These are phyloP conservation scores for Buphagus erythrorhynchus DNA, from an alignment of 2,797 vertebrate genomes.

Conservation along the genomic window DNA sequence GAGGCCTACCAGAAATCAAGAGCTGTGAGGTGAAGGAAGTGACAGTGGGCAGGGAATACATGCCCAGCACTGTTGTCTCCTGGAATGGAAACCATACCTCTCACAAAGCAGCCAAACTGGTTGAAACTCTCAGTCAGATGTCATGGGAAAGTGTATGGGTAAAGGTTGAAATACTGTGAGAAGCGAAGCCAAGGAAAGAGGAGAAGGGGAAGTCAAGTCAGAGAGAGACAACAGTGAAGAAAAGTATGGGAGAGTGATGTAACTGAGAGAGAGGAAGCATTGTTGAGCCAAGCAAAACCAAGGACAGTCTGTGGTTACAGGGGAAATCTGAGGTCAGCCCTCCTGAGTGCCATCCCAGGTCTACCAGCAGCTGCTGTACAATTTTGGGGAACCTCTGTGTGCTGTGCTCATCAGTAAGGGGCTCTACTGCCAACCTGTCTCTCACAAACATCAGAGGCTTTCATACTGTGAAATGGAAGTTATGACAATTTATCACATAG, in stretches of 20 bases:
- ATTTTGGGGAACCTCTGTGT: background rate
- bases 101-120: background rate
- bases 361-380: background rate
- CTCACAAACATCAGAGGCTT: background rate
- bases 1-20: slow-evolving; percentile 6
- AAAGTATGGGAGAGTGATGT: background rate
- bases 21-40: background rate
- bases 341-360: background rate
- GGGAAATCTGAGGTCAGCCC: background rate
- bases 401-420: background rate
- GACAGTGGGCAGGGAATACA: background rate
- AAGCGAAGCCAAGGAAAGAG: background rate
- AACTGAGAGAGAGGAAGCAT: background rate
- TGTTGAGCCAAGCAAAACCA: background rate
- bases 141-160: background rate
- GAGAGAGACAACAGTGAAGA: background rate
- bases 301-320: background rate
- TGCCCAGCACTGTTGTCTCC: background rate
- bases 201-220: background rate
- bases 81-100: background rate
- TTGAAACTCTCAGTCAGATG: background rate
- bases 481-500: background rate
- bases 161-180: background rate
- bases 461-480: background rate
- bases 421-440: background rate